Percentiles rank a stretch among this genome's conserved stretches.
Conservation (phyloP, 2,113 vertebrate genomes). For the Albula goreensis region DNA sequence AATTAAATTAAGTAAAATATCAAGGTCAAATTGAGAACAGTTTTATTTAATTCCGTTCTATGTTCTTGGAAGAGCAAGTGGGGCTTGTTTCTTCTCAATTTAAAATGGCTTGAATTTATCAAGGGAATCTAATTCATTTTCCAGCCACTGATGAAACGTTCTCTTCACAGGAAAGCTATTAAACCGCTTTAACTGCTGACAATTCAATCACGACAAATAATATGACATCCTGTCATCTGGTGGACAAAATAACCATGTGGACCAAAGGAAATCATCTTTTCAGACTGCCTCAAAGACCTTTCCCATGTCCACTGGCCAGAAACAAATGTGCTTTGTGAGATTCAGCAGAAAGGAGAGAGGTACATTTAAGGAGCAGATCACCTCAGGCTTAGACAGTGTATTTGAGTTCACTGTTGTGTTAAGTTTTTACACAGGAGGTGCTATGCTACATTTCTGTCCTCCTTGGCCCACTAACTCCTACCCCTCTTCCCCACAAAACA, state of each 20-base stretch:
- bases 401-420: not conserved
- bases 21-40: not conserved
- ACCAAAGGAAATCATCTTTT: not conserved
- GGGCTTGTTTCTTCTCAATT: not conserved
- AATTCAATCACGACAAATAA: not conserved
- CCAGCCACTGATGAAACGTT: not conserved
- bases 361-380: not conserved
- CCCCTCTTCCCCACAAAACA: constrained; percentile 19
- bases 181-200: not conserved
- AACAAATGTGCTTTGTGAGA: not conserved
- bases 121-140: not conserved
- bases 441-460: not conserved
- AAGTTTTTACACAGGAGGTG: not conserved
- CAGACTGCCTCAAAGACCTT: not conserved
- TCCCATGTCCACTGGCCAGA: not conserved
- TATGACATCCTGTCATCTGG: not conserved
- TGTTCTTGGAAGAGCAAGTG: not conserved
- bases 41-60: not conserved
- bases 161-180: not conserved
- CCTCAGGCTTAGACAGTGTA: not conserved
- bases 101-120: not conserved
- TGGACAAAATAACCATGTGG: not conserved
- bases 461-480: constrained; percentile 19
- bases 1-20: not conserved
- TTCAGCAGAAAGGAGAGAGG: not conserved